Evolutionary conservation across 2,888 invertebrate species (phyloP).

Genomic region (Leucophora obtusa): DNA sequence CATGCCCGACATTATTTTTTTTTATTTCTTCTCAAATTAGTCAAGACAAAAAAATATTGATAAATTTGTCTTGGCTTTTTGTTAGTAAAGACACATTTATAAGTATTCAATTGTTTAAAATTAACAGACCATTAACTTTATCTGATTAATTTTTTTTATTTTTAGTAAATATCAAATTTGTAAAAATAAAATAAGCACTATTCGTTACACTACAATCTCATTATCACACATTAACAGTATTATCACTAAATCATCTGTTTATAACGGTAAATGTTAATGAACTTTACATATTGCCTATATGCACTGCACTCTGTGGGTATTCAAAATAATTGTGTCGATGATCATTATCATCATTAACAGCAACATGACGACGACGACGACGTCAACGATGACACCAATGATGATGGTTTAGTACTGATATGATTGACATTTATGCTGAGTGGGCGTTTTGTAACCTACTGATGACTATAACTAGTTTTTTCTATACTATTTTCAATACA

Average conservation of each 20-base stretch:
- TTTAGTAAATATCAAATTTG: background rate
- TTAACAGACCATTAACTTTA: background rate
- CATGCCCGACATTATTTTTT: no score
- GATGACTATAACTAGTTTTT: slow-evolving; percentile 8
- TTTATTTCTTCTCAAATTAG: no score
- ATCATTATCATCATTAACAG: slow-evolving; percentile 41
- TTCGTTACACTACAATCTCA: slow-evolving; percentile 14
- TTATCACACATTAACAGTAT: slow-evolving; percentile 55
- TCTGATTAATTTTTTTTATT: background rate
- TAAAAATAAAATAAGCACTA: background rate
- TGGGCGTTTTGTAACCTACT: slow-evolving; percentile 60
- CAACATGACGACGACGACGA: slow-evolving; percentile 30
- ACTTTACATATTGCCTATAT: slow-evolving; percentile 39
- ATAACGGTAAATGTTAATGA: slow-evolving; percentile 63
- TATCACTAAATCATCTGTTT: slow-evolving; percentile 45
- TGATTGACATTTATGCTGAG: slow-evolving; percentile 61
- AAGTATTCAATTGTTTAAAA: background rate
- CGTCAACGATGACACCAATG: background rate
- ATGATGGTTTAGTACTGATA: slow-evolving; percentile 34
- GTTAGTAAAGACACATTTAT: no score
- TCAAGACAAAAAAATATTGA: no score
- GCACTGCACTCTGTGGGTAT: background rate
- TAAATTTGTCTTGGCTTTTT: no score
- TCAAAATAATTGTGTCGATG: slow-evolving; percentile 37
- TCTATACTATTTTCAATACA: no score